Evolutionary conservation across 2,888 invertebrate species (phyloP), one percentile per base, ranked within the genome.

Genomic region (Standfussiana lucernea): DNA sequence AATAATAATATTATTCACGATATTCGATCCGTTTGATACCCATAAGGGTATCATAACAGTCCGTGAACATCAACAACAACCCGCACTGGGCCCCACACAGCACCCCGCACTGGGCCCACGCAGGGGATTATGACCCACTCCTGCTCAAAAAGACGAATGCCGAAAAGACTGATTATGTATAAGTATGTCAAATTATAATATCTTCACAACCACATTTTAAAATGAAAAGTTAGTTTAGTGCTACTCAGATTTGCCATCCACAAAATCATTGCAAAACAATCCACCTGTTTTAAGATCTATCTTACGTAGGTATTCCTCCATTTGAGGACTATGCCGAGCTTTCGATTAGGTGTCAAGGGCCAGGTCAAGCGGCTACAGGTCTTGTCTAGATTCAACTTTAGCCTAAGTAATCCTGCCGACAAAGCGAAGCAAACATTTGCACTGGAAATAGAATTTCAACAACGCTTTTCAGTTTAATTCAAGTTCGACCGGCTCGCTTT

Each of bases 371-470:
- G 67, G 85, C 56, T 78, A 62, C 79, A 78, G 68, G 64, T 74
- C 66, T 61, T 61, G 68, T 84, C 76, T 74, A 78, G 79, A 71
- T 83, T 80, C 70, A 75, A 75, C 67, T 77, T 72, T 70, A 70
- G 72, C 74, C 81, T 80, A 64, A 83, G 86, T 86, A 75, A 82
- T 73, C 71, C 56, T 68, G 80, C 78, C 75, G 73, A 88, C 86
- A 86, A 83, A 77, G 37, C 70, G 56, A 80, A 56, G 81, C 86
- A 86, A 88, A 86, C 86, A 83, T 86, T 86, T 86, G 80, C 79
- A 83, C 86, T 76, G 71, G 86, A 76, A 88, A 88, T 86, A 86
- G 88, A 85, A 85, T 85, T 83, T 88, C 77, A 88, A 83, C 75
- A 79, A 80, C 85, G 75, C 82, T 79, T 80, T 85, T 76, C 83